phyloP scores from a whole-genome alignment of 1,140 invertebrate species.

The Euschistus heros region DNA sequence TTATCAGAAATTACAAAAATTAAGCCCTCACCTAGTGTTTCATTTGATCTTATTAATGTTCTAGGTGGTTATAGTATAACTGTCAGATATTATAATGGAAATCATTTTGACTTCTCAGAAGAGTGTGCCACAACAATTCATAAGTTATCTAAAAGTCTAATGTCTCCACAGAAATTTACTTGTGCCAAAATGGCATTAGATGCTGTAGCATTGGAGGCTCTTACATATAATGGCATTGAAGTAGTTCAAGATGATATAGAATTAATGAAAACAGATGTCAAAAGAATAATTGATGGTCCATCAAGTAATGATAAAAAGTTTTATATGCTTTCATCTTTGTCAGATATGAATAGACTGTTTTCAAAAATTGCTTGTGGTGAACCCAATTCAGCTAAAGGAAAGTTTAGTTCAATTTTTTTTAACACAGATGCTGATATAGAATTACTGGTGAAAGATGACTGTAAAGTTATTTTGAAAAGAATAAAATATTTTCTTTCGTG shows the following conservation, averaged over 20 bases:
- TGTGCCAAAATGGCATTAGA: constrained; percentile 46
- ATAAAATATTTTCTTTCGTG: too few relatives aligned
- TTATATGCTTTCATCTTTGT: constrained; percentile 45
- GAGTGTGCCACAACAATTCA: constrained; percentile 47
- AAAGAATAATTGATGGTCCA: constrained; percentile 40
- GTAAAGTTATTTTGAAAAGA: too few relatives aligned
- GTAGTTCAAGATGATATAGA: constrained; percentile 35
- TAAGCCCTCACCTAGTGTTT: constrained; percentile 48
- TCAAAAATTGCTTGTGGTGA: constrained; percentile 36
- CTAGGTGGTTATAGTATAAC: constrained; percentile 53
- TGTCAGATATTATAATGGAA: constrained; percentile 56
- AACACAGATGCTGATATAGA: constrained; percentile 25
- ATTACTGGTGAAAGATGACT: too few relatives aligned
- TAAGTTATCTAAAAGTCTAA: constrained; percentile 48
- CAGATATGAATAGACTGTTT: constrained; percentile 47
- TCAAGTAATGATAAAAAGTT: constrained; percentile 35
- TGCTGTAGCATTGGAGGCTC: constrained; percentile 46
- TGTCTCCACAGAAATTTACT: constrained; percentile 47
- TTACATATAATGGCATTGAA: constrained; percentile 37
- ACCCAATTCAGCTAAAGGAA: constrained; percentile 31
- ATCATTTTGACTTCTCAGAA: constrained; percentile 45
- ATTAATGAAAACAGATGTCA: constrained; percentile 36
- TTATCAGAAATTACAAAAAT: constrained; percentile 36
- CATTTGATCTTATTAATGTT: constrained; percentile 58
- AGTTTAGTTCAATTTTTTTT: constrained; percentile 45